phyloP scores from a whole-genome alignment of 2,888 invertebrate genomes.

The Hyalella azteca region DNA sequence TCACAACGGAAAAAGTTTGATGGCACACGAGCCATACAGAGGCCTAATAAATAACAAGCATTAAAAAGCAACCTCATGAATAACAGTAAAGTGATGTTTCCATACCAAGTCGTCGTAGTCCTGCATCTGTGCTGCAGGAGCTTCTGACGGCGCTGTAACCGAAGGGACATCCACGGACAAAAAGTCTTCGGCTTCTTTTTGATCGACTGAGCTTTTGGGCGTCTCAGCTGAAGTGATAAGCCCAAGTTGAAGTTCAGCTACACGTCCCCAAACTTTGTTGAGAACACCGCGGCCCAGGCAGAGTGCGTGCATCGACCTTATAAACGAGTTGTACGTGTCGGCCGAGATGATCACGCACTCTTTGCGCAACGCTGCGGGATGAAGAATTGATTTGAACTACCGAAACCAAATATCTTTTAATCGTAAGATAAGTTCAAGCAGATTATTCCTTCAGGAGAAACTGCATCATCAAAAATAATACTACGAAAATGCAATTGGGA shows the following conservation, averaged over 20 bases:
- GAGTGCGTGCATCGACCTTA: background rate
- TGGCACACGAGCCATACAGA: too few relatives aligned
- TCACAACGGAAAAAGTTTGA: too few relatives aligned
- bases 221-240: conserved; percentile 4
- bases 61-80: too few relatives aligned
- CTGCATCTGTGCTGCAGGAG: background rate
- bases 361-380: background rate
- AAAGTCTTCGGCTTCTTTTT: background rate
- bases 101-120: conserved; percentile 16
- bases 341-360: background rate
- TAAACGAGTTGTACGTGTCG: background rate
- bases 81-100: too few relatives aligned
- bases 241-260: background rate
- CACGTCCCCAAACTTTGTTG: background rate
- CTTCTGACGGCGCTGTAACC: background rate
- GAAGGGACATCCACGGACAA: background rate
- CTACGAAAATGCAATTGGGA: too few relatives aligned
- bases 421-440: too few relatives aligned
- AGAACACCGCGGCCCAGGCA: conserved; percentile 6
- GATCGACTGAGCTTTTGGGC: background rate
- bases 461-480: too few relatives aligned
- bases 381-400: too few relatives aligned
- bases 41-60: too few relatives aligned
- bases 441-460: too few relatives aligned
- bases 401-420: too few relatives aligned